These are phyloP conservation scores for Thamnophis sirtalis DNA, from an alignment of 2,113 vertebrate genomes.

Conservation along the genomic window DNA sequence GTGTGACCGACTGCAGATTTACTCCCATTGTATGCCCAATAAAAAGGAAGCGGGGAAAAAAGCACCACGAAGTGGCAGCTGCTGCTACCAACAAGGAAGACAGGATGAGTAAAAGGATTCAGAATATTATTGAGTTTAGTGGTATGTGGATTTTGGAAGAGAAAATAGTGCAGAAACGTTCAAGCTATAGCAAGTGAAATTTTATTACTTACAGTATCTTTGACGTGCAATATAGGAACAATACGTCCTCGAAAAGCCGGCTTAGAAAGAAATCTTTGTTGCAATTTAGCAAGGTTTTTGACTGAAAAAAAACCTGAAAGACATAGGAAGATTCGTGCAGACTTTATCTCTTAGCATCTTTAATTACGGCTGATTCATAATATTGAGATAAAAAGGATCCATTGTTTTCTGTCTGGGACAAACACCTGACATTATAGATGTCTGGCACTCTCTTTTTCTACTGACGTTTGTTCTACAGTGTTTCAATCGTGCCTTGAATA, in stretches of 20 bases:
- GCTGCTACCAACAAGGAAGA: not conserved
- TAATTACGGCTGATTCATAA: slow-evolving; percentile 10
- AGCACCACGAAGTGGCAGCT: not conserved
- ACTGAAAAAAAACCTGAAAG: not conserved
- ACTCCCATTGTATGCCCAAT: not conserved
- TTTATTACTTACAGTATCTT: not conserved
- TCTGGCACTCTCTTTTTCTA: not conserved
- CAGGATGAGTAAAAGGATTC: not conserved
- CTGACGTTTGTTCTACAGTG: not conserved
- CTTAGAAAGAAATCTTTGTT: not conserved
- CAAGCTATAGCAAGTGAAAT: not conserved
- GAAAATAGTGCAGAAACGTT: not conserved
- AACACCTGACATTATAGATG: not conserved
- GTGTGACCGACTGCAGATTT: not conserved
- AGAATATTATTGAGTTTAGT: not conserved
- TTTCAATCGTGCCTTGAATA: not conserved
- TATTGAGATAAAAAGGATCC: not conserved
- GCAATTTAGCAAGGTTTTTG: not conserved
- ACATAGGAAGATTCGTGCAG: not conserved
- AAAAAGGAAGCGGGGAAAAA: not conserved
- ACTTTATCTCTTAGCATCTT: not conserved
- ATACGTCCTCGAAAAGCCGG: not conserved
- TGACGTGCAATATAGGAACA: not conserved
- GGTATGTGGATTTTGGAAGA: not conserved
- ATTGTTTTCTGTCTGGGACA: slow-evolving; percentile 2